A percentile compares a stretch with the other conserved stretches of the same genome.
Conservation (phyloP, 2,888 invertebrate genomes). For the Silvanus unidentatus region DNA sequence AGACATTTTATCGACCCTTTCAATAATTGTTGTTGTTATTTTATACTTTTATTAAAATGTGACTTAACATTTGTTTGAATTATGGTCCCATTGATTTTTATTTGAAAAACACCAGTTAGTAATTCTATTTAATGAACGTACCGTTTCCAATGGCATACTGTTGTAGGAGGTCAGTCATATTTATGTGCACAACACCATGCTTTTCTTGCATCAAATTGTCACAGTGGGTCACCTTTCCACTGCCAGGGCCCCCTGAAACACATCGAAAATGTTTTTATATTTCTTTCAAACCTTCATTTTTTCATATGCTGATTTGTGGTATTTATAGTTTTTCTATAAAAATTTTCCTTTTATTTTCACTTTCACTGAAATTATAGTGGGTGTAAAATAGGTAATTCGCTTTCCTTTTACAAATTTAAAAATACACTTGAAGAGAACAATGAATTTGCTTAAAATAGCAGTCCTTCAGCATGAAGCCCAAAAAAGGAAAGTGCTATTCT, state of each 20-base stretch:
- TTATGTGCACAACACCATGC: slow-evolving; percentile 78
- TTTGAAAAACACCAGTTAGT: slow-evolving; percentile 14
- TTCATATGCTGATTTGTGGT: neutral
- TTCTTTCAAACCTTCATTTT: slow-evolving; percentile 1
- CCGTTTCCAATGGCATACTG: slow-evolving; percentile 86
- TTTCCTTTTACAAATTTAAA: too few species aligned
- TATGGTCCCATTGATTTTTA: slow-evolving; percentile 8
- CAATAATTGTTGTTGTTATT: too few species aligned
- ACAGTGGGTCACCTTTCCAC: slow-evolving; percentile 97
- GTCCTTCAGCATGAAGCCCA: too few species aligned
- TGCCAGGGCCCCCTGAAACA: slow-evolving; percentile 84
- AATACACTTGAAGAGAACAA: too few species aligned
- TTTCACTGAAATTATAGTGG: too few species aligned
- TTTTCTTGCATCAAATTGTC: slow-evolving; percentile 84
- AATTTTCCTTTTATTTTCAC: too few species aligned
- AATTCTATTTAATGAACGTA: slow-evolving; percentile 42
- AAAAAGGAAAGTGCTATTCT: too few species aligned
- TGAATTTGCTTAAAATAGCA: too few species aligned
- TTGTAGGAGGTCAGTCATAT: slow-evolving; percentile 85
- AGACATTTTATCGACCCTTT: too few species aligned
- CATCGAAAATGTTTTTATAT: too few species aligned
- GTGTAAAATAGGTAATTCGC: too few species aligned
- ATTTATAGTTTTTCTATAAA: too few species aligned
- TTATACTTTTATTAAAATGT: neutral
- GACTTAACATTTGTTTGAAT: slow-evolving; percentile 5